A percentile compares a stretch with the other conserved stretches of the same genome.
Evolutionary conservation across 2,113 vertebrate species (phyloP).

Genomic region (Macheiramphus alcinus): DNA sequence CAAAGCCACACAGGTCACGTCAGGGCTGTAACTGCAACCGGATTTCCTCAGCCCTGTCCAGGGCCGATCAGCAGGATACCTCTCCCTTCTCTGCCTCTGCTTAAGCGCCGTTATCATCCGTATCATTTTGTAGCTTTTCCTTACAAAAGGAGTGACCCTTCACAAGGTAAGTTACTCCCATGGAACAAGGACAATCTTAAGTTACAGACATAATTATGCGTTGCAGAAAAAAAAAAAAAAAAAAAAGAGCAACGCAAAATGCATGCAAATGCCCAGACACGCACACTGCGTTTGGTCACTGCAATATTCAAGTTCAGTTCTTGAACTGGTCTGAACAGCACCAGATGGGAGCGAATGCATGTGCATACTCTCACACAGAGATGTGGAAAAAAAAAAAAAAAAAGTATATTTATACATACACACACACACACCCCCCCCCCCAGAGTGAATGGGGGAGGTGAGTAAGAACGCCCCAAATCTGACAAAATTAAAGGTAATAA

Average conservation of each 20-base stretch:
- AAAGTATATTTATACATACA: not conserved
- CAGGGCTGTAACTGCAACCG: not conserved
- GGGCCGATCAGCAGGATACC: not conserved
- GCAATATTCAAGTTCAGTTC: not conserved
- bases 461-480: slow-evolving; percentile 8
- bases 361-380: not conserved
- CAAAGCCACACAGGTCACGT: not conserved
- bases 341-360: not conserved
- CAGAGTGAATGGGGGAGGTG: slow-evolving; percentile 14
- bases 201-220: not conserved
- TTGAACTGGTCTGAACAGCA: not conserved
- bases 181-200: not conserved
- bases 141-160: not conserved
- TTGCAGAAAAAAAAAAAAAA: not conserved
- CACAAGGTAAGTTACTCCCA: not conserved
- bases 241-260: not conserved
- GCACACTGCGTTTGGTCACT: not conserved
- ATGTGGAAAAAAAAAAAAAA: not conserved
- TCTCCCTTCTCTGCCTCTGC: not conserved
- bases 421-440: not conserved
- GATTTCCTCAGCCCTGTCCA: slow-evolving; percentile 33
- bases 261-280: not conserved
- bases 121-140: not conserved
- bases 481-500: slow-evolving; percentile 11
- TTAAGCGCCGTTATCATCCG: accelerated